These are phyloP conservation scores for Alectura lathami DNA, from an alignment of 2,113 vertebrate species.

Conservation along the genomic window DNA sequence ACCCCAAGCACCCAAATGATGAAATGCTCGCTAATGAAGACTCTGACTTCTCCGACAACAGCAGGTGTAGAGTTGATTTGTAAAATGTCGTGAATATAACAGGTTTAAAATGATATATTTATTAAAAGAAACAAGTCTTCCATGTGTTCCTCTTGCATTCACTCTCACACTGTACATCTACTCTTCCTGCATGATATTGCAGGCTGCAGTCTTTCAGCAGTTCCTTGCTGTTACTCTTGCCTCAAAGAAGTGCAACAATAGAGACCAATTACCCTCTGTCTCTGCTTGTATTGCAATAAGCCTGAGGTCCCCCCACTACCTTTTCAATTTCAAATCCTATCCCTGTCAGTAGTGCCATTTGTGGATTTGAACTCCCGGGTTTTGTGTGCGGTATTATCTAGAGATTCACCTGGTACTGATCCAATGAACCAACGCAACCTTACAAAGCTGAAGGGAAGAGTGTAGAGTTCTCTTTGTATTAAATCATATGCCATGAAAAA, in stretches of 20 bases:
- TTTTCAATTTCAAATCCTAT: constrained; percentile 7
- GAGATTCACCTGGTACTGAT: constrained; percentile 63
- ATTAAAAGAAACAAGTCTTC: background rate
- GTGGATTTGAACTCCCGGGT: constrained; percentile 31
- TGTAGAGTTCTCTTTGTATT: constrained; percentile 50
- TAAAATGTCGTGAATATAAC: background rate
- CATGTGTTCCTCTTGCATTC: background rate
- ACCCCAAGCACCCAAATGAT: background rate
- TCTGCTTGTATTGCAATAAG: background rate
- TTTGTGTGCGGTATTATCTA: constrained; percentile 55
- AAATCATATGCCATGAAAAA: constrained; percentile 66
- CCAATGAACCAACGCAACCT: constrained; percentile 52
- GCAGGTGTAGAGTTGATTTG: constrained; percentile 3
- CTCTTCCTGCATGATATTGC: background rate
- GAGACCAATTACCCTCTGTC: background rate
- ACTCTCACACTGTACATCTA: background rate
- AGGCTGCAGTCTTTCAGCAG: background rate
- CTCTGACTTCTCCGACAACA: background rate
- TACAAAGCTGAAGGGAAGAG: constrained; percentile 53
- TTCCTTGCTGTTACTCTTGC: background rate
- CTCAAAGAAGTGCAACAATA: background rate
- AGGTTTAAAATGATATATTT: background rate
- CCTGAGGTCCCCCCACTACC: background rate
- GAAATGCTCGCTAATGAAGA: constrained; percentile 13
- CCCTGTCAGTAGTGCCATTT: constrained; percentile 2